Percentiles rank a stretch among this genome's conserved stretches.
Conservation (phyloP, 2,888 invertebrate species). For the Spicauda simplicius region DNA sequence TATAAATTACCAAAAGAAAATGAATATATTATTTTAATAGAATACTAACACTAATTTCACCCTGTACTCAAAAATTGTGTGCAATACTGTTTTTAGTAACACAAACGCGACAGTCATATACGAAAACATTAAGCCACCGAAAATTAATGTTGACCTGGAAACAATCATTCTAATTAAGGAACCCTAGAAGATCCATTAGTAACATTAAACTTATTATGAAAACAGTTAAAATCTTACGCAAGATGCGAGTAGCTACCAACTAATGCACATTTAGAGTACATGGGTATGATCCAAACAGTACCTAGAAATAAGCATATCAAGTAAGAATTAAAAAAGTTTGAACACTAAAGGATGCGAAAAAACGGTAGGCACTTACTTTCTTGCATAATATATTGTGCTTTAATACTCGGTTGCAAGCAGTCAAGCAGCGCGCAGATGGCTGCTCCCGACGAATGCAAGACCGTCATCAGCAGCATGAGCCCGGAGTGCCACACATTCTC, state of each 20-base stretch:
- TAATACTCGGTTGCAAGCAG: slow-evolving; percentile 52
- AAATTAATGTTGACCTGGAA: slow-evolving; percentile 64
- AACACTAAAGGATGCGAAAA: too few species aligned
- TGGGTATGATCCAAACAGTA: slow-evolving; percentile 71
- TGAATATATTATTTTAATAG: not conserved
- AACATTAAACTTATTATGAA: not conserved
- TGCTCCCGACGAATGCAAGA: slow-evolving; percentile 59
- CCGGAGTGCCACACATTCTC: slow-evolving; percentile 74
- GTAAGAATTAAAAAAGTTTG: not conserved
- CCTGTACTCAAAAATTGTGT: slow-evolving; percentile 75
- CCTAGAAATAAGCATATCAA: slow-evolving; percentile 50
- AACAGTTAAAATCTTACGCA: slow-evolving; percentile 55
- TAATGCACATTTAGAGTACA: slow-evolving; percentile 72
- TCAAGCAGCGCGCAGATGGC: slow-evolving; percentile 65
- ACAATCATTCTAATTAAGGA: slow-evolving; percentile 4
- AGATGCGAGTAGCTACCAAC: slow-evolving; percentile 64
- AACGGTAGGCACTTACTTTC: slow-evolving; percentile 67
- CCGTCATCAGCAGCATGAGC: slow-evolving; percentile 55
- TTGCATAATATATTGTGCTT: slow-evolving; percentile 48
- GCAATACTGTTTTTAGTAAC: slow-evolving; percentile 68
- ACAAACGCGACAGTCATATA: slow-evolving; percentile 65
- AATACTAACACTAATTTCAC: slow-evolving; percentile 71
- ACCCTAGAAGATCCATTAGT: not conserved
- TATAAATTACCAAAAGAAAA: too few species aligned
- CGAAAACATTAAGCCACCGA: slow-evolving; percentile 67